Evolutionary conservation across 2,113 vertebrate species (phyloP), one percentile per base, ranked within the genome.

Genomic region (Pleuronectes platessa): DNA sequence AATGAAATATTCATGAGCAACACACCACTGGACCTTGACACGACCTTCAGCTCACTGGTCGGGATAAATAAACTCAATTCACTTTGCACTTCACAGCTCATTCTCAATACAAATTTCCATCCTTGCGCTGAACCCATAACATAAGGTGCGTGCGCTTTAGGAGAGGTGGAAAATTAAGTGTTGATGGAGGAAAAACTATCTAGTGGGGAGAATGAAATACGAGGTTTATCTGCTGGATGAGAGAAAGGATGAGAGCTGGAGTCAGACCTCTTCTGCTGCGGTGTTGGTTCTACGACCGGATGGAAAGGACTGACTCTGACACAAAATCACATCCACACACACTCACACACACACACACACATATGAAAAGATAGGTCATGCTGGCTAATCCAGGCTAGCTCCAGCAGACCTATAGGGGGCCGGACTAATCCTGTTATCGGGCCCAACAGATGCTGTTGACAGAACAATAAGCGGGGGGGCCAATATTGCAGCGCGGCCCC

Each of bases 371-470:
- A 85, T 59, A 78, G 89, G 37, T 45, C 61, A 77, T 55, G 61
- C 55, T 74, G 40, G 85, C 76, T 92, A 89, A 91, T 91, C 92
- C 89, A 42, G 56, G 82, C 87, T 78, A 77, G 79, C 79, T 90
- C 35, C 79, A 70, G 74, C 63, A 51, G 75, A 77, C 85, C 92
- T 87, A 84, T 85, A 77, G 88, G 89, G 89, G 85, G 78, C 79
- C 65, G 82, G 85, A 88, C 84, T 94, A 94, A 94, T 93, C 93
- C 93, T 78, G 89, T 93, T 94, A 94, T 94, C 93, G 18, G 86
- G 71, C 78, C 89, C 68, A 89, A 84, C 93, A 94, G 93, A 94
- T 94, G 93, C 91, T 92, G 89, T 92, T 87, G 89, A 91, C 92
- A 87, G 90, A 89, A 92, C 91, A 92, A 93, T 89, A 89, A 86